Evolutionary conservation across 1,140 invertebrate genomes (phyloP).

Genomic region (Zaprionus camerounensis): DNA sequence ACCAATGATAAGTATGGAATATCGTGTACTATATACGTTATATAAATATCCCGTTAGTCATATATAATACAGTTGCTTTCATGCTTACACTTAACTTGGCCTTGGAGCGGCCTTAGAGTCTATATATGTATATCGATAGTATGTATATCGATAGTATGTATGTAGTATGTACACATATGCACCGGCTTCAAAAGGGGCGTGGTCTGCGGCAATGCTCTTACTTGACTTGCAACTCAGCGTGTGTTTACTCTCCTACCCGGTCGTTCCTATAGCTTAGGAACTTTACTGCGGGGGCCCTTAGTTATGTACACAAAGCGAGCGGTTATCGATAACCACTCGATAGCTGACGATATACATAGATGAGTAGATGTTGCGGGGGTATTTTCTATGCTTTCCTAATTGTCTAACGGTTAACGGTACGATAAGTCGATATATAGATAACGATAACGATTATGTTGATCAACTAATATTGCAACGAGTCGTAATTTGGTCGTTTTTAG

Average conservation of each 20-base stretch:
- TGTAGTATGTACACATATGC: slow-evolving; percentile 60
- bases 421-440: slow-evolving; percentile 17
- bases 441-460: slow-evolving; percentile 14
- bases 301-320: slow-evolving; percentile 50
- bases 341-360: slow-evolving; percentile 35
- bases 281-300: slow-evolving; percentile 59
- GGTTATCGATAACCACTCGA: slow-evolving; percentile 25
- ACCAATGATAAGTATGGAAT: slow-evolving; percentile 28
- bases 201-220: slow-evolving; percentile 41
- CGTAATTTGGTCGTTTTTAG: slow-evolving; percentile 56
- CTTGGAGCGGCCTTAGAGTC: slow-evolving; percentile 20
- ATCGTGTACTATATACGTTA: slow-evolving; percentile 30
- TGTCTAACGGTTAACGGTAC: slow-evolving; percentile 10
- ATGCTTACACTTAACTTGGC: slow-evolving; percentile 47
- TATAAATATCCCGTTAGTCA: slow-evolving; percentile 48
- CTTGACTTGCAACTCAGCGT: slow-evolving; percentile 72
- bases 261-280: slow-evolving; percentile 69
- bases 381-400: slow-evolving; percentile 16
- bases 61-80: slow-evolving; percentile 71
- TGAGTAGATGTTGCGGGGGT: not conserved
- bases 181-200: not conserved
- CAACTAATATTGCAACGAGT: slow-evolving; percentile 51
- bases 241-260: slow-evolving; percentile 55
- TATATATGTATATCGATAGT: slow-evolving; percentile 22
- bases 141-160: slow-evolving; percentile 7